These are phyloP conservation scores for Peribatodes rhomboidaria DNA, from an alignment of 2,888 invertebrate genomes.

Conservation along the genomic window DNA sequence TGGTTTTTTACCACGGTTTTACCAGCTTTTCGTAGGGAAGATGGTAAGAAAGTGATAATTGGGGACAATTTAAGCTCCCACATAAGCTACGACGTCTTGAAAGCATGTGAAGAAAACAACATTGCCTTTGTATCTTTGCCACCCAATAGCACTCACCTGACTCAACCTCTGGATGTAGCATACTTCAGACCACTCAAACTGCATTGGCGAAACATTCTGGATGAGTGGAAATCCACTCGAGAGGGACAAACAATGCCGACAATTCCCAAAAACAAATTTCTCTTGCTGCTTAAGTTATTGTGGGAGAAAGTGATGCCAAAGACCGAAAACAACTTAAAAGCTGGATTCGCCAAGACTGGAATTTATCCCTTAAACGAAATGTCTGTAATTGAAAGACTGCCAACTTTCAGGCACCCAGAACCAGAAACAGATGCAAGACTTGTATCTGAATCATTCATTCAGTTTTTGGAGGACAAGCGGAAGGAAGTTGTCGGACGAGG, in stretches of 20 bases:
- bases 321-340: slow-evolving; percentile 4
- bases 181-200: not conserved
- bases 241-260: not conserved
- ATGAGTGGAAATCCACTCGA: slow-evolving; percentile 4
- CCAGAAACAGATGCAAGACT: not conserved
- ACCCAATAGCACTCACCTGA: slow-evolving; percentile 1
- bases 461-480: slow-evolving; percentile 13
- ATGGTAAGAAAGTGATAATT: slow-evolving; percentile 2
- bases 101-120: slow-evolving; percentile 2
- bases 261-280: slow-evolving; percentile 8
- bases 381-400: not conserved
- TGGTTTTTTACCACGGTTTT: too few relatives aligned
- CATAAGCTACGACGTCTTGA: not conserved
- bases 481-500: slow-evolving; percentile 1
- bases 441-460: slow-evolving; percentile 5
- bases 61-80: slow-evolving; percentile 5
- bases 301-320: slow-evolving; percentile 8
- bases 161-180: not conserved
- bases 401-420: slow-evolving; percentile 6
- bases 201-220: slow-evolving; percentile 2
- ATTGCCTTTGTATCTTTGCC: slow-evolving; percentile 5
- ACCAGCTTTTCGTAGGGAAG: not conserved
- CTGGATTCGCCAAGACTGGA: slow-evolving; percentile 10
- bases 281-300: slow-evolving; percentile 14
- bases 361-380: slow-evolving; percentile 10